Evolutionary conservation across 2,888 invertebrate genomes (phyloP).

Genomic region (Acleris sparsana): DNA sequence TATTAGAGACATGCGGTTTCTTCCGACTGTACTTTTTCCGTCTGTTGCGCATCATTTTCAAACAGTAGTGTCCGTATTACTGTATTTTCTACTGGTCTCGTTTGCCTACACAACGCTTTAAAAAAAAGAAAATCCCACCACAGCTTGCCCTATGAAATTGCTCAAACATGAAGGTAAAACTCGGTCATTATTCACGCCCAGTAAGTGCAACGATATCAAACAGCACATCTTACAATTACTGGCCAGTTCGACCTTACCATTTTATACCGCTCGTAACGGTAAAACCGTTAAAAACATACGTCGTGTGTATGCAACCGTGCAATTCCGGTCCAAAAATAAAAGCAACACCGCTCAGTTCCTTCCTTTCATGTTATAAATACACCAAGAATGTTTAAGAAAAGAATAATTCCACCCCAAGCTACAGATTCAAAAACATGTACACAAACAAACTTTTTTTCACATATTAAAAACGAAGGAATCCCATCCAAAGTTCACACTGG

Average conservation of each 20-base stretch:
- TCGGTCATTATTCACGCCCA: conserved; percentile 10
- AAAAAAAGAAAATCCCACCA: too few relatives aligned
- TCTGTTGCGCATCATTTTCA: too few relatives aligned
- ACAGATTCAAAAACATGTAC: conserved; percentile 29
- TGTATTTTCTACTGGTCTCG: too few relatives aligned
- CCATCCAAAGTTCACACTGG: conserved; percentile 76
- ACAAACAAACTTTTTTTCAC: conserved; percentile 34
- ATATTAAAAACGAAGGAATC: conserved; percentile 48
- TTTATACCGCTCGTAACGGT: conserved; percentile 35
- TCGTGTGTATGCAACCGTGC: conserved; percentile 21
- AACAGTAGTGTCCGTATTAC: too few relatives aligned
- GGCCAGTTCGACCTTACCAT: conserved; percentile 24
- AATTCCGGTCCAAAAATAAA: conserved; percentile 8
- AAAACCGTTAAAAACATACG: conserved; percentile 29
- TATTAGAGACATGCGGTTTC: too few relatives aligned
- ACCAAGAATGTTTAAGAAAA: conserved; percentile 10
- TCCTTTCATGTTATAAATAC: conserved; percentile 14
- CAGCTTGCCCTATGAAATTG: too few relatives aligned
- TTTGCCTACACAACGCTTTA: too few relatives aligned
- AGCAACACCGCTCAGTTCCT: conserved; percentile 4
- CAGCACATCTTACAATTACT: conserved; percentile 27
- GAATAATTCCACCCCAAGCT: conserved; percentile 8
- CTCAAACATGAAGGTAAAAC: neutral
- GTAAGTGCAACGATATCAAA: conserved; percentile 26
- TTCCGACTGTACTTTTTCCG: too few relatives aligned